Evolutionary conservation across 1,140 invertebrate genomes (phyloP).

Genomic region (Magallana ariakensis): DNA sequence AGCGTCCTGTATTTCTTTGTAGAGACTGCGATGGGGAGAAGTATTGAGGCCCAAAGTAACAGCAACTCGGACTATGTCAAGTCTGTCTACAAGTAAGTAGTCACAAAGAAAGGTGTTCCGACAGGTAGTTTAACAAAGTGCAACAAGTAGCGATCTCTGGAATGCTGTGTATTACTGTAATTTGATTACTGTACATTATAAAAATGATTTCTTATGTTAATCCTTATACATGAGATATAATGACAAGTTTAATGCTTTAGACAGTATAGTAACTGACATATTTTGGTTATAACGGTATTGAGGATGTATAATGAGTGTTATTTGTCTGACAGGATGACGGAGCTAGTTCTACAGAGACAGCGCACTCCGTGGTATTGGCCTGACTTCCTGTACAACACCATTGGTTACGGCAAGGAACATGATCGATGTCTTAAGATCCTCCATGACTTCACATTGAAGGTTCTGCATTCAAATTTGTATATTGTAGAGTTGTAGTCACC

Average conservation of each 20-base stretch:
- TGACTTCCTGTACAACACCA: conserved; percentile 89
- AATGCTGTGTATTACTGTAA: no score
- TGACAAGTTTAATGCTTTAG: background rate
- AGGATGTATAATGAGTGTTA: no score
- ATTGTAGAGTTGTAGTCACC: no score
- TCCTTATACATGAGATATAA: no score
- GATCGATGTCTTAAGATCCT: conserved; percentile 88
- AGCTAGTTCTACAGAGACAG: conserved; percentile 84
- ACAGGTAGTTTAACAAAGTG: background rate
- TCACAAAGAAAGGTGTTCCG: background rate
- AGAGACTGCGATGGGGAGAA: conserved; percentile 92
- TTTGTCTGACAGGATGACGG: conserved; percentile 74
- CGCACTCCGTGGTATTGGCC: conserved; percentile 90
- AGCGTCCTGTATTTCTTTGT: conserved; percentile 61
- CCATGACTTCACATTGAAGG: conserved; percentile 91
- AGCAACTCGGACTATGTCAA: conserved; percentile 87
- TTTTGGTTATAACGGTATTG: no score
- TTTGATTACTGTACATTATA: no score
- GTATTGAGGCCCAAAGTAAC: conserved; percentile 86
- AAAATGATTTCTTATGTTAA: no score
- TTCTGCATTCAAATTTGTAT: conserved; percentile 72
- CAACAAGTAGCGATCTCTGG: no score
- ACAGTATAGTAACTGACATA: background rate
- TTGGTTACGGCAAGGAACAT: conserved; percentile 88
- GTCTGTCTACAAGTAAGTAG: conserved; percentile 84